Conservation (phyloP, 2,797 vertebrate species). For the Hemitrygon akajei region DNA sequence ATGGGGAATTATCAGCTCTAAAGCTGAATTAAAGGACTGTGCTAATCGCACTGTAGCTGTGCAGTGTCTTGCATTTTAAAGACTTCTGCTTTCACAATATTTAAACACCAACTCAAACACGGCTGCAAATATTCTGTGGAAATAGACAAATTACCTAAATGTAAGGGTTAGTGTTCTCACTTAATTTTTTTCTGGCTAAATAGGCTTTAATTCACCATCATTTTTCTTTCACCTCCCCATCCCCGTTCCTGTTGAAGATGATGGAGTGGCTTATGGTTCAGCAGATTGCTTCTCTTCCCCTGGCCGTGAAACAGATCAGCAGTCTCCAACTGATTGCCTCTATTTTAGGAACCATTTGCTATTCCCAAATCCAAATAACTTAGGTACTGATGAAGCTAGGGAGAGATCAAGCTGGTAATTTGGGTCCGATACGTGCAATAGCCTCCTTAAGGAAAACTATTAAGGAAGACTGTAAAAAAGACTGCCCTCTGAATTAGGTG, state of each 20-base stretch:
- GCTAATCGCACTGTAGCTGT: neutral
- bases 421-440: neutral
- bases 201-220: neutral
- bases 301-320: neutral
- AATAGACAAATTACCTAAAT: neutral
- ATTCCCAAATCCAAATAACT: too few relatives aligned
- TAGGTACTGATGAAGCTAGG: too few relatives aligned
- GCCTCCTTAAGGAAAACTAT: neutral
- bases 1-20: neutral
- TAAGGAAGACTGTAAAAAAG: too few relatives aligned
- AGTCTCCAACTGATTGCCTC: neutral
- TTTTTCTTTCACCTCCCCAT: neutral
- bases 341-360: too few relatives aligned
- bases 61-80: neutral
- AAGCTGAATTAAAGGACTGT: neutral
- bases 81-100: neutral
- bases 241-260: neutral
- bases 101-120: neutral
- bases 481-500: too few relatives aligned
- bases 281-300: neutral
- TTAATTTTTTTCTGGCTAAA: neutral
- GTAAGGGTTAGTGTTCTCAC: neutral
- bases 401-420: neutral
- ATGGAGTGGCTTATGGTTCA: neutral
- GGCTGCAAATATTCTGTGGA: neutral